phyloP scores from a whole-genome alignment of 2,113 vertebrate species.

The Dipodomys ordii region DNA sequence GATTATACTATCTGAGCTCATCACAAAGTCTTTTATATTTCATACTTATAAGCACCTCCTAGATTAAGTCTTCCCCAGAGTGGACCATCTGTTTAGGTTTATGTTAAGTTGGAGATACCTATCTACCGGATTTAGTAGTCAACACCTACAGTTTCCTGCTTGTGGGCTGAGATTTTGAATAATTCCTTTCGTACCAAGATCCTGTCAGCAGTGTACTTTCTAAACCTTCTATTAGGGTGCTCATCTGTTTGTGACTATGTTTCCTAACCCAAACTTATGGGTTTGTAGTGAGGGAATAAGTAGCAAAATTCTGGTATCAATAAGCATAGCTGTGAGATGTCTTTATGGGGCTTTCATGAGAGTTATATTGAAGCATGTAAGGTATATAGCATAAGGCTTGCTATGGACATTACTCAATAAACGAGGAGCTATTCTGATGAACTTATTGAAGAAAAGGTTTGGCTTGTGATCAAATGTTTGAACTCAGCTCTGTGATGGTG shows the following conservation, averaged over 20 bases:
- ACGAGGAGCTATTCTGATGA: neutral
- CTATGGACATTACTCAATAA: neutral
- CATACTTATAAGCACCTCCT: neutral
- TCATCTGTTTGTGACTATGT: neutral
- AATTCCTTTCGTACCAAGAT: neutral
- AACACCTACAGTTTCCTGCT: neutral
- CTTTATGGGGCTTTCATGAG: neutral
- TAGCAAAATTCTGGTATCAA: neutral
- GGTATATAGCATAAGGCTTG: neutral
- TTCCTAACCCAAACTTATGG: neutral
- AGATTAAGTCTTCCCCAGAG: neutral
- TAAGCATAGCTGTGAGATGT: neutral
- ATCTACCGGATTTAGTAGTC: neutral
- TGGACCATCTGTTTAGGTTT: constrained; percentile 32
- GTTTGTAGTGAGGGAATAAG: neutral
- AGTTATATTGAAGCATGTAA: neutral
- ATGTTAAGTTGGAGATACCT: neutral
- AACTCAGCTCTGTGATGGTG: neutral
- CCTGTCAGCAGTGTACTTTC: neutral
- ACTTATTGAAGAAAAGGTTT: constrained; percentile 30
- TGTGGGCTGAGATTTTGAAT: neutral
- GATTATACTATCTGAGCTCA: no score
- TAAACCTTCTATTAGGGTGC: neutral
- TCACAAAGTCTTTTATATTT: no score
- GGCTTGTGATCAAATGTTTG: constrained; percentile 20